Evolutionary conservation across 2,113 vertebrate species (phyloP).

Genomic region (Eupsittula cactorum): DNA sequence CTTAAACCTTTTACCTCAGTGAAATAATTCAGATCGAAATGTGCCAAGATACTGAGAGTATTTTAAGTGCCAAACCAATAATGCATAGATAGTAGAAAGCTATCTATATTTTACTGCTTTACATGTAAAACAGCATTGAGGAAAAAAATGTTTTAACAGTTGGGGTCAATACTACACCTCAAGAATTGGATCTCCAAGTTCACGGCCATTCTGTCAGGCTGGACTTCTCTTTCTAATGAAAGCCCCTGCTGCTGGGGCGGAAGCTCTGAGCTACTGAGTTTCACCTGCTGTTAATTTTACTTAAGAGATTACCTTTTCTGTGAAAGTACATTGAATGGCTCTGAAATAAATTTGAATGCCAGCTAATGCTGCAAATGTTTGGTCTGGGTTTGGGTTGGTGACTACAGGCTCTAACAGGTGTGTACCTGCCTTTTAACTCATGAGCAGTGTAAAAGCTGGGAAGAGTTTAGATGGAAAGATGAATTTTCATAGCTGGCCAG

Average conservation of each 20-base stretch:
- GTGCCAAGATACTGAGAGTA: not conserved
- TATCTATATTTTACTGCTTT: not conserved
- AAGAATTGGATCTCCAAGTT: not conserved
- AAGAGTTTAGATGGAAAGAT: not conserved
- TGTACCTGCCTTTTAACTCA: not conserved
- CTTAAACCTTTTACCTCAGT: not conserved
- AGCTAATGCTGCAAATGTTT: not conserved
- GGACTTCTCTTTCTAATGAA: not conserved
- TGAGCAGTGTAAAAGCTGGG: not conserved
- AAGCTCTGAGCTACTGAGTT: not conserved
- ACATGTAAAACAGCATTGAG: not conserved
- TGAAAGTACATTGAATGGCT: not conserved
- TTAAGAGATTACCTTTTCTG: not conserved
- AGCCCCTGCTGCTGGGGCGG: not conserved
- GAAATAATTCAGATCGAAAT: not conserved
- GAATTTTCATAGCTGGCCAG: not conserved
- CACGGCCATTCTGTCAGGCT: not conserved
- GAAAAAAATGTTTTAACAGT: fast-evolving
- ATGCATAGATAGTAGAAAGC: not conserved
- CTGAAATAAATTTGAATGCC: not conserved
- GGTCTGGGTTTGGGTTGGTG: not conserved
- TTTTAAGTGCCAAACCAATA: not conserved
- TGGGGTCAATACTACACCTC: not conserved
- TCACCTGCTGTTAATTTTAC: not conserved
- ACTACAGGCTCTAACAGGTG: not conserved